Evolutionary conservation across 2,888 invertebrate species (phyloP), one percentile per base, ranked within the genome.

Genomic region (Lycia hirtaria): DNA sequence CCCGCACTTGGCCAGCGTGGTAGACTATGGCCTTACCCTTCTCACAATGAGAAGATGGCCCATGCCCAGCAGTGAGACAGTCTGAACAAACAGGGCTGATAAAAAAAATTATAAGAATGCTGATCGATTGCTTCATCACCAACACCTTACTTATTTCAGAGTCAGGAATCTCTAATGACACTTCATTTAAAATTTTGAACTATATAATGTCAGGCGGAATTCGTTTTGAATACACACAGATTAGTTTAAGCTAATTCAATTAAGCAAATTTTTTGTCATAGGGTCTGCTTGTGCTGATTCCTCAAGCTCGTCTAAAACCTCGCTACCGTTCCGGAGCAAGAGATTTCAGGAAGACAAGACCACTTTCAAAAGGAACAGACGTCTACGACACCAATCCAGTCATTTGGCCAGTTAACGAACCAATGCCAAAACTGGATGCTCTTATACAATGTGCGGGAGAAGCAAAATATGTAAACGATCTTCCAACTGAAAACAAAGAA

Each of bases 321-420:
- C 84, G 78, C 37, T 84, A 93, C 43, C 87, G 87, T 19, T 93
- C 93, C 51, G 95, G 95, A 30, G 79, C 80, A 0, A 72, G 71
- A 54, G 83, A 87, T 17, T 70, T 85, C 1, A 76, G 94, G 83
- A 68, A 93, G 54, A 84, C 84, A 0, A 75, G 96, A 52, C 93
- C 93, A 0, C 43, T 95, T 3, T 95, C 95, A 0, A 92, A 90
- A 20, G 95, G 94, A 0, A 85, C 81, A 9, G 94, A 95, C 73
- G 92, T 93, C 17, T 96, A 92, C 71, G 94, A 94, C 55, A 94
- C 94, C 0, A 93, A 95, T 64, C 92, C 93, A 56, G 80, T 89
- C 4, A 75, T 93, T 50, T 96, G 94, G 94, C 96, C 96, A 0
- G 65, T 95, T 12, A 94, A 92, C 55, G 89, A 96, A 73, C 94